Evolutionary conservation across 2,888 invertebrate species (phyloP), one percentile per base, ranked within the genome.

Genomic region (Drosophila yooni): DNA sequence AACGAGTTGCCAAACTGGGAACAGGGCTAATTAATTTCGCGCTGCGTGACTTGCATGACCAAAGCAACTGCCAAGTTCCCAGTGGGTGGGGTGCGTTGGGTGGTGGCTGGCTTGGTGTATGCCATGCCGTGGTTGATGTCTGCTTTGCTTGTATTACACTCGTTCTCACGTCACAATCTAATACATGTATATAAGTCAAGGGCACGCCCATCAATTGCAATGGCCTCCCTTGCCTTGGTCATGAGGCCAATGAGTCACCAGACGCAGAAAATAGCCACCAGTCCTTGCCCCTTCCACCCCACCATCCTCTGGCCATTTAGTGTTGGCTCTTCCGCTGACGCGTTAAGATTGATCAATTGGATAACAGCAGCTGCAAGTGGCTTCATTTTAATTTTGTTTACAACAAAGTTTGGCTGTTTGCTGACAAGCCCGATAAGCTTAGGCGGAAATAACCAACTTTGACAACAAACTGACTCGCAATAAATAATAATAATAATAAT

Each of bases 21-120:
- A 70, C 88, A 80, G 72, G 81, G 78, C 83, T 84, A 84, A 84
- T 84, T 84, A 84, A 84, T 84, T 84, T 88, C 52, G 38, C 62
- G 51, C 72, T 88, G 81, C 88, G 83, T 84, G 83, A 85, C 88
- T 81, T 67, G 83, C 86, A 88, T 84, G 75, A 52, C 52, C 67
- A 77, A 82, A 65, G n/a, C n/a, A 56, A 27, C 34, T 57, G 29
- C 40, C 15, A 15, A 57, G n/a, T 10, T 43, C 10, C 27, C 51
- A 51, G 53, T 59, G 63, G 58, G 66, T 34, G 46, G 38, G 34
- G 46, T 40, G 3, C 25, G 43, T 25, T 13, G 29, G 50, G 13
- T 46, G n/a, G 21, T 57, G 5, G 11, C 4, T 11, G 21, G 25
- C 7, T 27, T 62, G 66, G 46, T 34, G 56, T 18, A 13, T 51